Base-by-base conservation (phyloP, 2,888 invertebrate species). In the Tuberolachnus salignus region DNA sequence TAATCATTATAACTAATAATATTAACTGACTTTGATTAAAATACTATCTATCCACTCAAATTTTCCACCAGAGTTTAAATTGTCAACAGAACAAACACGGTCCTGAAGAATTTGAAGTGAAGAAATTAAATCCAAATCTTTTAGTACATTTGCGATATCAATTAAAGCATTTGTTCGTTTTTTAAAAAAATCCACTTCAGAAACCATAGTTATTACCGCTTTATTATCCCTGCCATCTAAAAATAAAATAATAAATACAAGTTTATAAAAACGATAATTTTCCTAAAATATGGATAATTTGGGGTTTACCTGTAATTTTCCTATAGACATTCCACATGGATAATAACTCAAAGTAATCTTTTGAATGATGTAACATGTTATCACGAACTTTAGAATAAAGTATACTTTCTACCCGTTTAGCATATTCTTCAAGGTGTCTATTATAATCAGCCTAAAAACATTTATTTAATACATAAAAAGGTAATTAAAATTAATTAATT, bases 11-110 rank as follows among this genome's bases (percentile, higher is more conserved):
- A 34, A 34, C 3, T 34, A 14, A 55, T 23, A 49, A 51, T 9
- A 44, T 53, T 16, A 63, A 69, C 71, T 72, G 85, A 90, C 90
- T 88, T 94, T 94, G 0, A 96, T 92, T 72, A 97, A 88, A 82
- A 93, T 87, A 16, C 95, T 95, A 86, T 97, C 94, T 19, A 95
- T 90, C 94, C 95, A 97, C 87, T 95, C 95, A 84, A 96, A 97
- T 85, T 92, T 93, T 8, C 96, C 96, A n/a, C 94, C 94, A 0
- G 91, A 75, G 72, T 81, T 81, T 53, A 81, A 74, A 64, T 71
- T 81, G 13, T 80, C 81, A 26, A 59, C 66, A 71, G 69, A 69
- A 26, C 46, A 49, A 34, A 82, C 61, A 57, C 80, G 70, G 9
- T 80, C 61, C 21, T 16, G 10, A 13, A 81, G 67, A 23, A 26